Evolutionary conservation across 2,888 invertebrate species (phyloP).

Genomic region (Drosophila pullipes): DNA sequence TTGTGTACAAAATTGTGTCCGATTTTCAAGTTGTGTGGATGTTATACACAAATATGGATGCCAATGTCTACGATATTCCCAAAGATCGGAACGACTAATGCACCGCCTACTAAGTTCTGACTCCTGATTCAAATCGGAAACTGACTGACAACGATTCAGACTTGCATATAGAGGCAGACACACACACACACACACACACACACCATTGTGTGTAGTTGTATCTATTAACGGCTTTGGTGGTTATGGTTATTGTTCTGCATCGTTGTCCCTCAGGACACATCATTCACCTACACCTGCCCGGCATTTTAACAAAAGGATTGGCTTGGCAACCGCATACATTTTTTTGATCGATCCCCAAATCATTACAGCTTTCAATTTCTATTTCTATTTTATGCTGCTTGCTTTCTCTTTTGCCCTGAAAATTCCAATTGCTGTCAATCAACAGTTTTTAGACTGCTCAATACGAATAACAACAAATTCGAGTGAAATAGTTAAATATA

Average conservation of each 20-base stretch:
- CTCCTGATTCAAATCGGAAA: conserved; percentile 3
- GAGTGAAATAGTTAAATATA: neutral
- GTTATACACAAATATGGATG: conserved; percentile 61
- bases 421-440: neutral
- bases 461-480: neutral
- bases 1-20: conserved; percentile 61
- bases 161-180: neutral
- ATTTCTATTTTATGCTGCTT: neutral
- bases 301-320: conserved; percentile 23
- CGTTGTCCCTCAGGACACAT: conserved; percentile 29
- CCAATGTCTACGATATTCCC: conserved; percentile 26
- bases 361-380: neutral
- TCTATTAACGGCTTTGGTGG: conserved; percentile 32
- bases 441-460: neutral
- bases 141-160: neutral
- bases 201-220: conserved; percentile 7
- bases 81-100: conserved; percentile 16
- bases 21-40: conserved; percentile 59
- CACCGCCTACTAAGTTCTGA: conserved; percentile 39
- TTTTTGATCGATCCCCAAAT: neutral
- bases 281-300: conserved; percentile 31
- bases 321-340: neutral
- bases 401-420: neutral
- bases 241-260: conserved; percentile 36
- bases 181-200: neutral